Percentiles rank a stretch among this genome's conserved stretches.
These are phyloP conservation scores for Laupala kohalensis DNA, from an alignment of 1,140 invertebrate genomes.

Conservation along the genomic window DNA sequence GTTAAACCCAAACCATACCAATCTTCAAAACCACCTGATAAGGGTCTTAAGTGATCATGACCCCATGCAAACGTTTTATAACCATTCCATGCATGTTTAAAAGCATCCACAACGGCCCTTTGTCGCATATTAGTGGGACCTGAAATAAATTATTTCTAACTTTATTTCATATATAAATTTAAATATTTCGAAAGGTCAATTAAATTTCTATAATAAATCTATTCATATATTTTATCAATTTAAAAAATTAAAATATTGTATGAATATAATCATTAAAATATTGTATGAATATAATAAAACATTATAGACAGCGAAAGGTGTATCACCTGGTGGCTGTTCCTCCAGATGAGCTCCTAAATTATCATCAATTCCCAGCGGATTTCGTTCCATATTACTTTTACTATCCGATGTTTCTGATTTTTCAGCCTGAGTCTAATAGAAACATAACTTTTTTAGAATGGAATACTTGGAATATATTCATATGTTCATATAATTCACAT, in stretches of 20 bases:
- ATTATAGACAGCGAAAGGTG: constrained; percentile 6
- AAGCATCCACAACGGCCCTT: constrained; percentile 67
- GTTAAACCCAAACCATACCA: constrained; percentile 89
- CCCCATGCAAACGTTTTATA: constrained; percentile 90
- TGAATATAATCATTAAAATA: no score
- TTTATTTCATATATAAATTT: background rate
- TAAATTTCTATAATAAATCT: background rate
- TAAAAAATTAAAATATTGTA: background rate
- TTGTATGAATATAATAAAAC: background rate
- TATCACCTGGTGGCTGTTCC: background rate
- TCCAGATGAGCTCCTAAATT: background rate
- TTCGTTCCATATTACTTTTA: no score
- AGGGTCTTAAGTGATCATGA: constrained; percentile 82
- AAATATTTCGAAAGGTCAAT: background rate
- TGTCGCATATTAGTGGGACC: constrained; percentile 52
- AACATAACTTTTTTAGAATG: background rate
- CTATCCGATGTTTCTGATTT: no score
- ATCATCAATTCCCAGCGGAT: background rate
- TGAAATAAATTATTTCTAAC: background rate
- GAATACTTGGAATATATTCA: background rate
- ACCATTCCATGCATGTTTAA: constrained; percentile 82
- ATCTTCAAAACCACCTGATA: constrained; percentile 63
- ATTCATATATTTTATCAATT: background rate
- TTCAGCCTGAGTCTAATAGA: background rate
- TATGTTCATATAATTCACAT: background rate